Conservation (phyloP, 1,140 invertebrate species). For the Pantala flavescens region DNA sequence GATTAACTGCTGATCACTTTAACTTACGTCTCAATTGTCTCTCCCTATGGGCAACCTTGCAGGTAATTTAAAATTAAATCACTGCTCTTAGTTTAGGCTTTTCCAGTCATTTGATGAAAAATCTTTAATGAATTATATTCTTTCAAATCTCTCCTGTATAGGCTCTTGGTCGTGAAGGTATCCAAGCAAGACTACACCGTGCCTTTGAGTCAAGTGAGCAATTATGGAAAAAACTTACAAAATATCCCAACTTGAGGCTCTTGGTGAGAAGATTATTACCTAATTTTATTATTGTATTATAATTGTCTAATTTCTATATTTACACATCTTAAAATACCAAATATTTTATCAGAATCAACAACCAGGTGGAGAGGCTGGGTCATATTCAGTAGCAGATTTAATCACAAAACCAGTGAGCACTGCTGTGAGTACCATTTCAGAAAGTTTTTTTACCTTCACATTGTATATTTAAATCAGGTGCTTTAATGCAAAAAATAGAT, state of each 20-base stretch:
- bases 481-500: too few relatives aligned
- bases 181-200: slow-evolving; percentile 57
- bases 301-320: too few relatives aligned
- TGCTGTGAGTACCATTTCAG: slow-evolving; percentile 37
- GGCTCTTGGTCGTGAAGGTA: slow-evolving; percentile 58
- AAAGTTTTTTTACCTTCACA: slow-evolving; percentile 12
- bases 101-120: too few relatives aligned
- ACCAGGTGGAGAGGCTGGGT: slow-evolving; percentile 56
- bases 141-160: slow-evolving; percentile 18
- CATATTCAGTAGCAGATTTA: slow-evolving; percentile 49
- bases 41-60: slow-evolving; percentile 72
- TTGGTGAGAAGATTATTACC: slow-evolving; percentile 46
- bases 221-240: slow-evolving; percentile 58
- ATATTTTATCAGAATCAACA: slow-evolving; percentile 49
- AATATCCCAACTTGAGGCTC: slow-evolving; percentile 57
- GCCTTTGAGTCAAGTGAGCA: slow-evolving; percentile 66
- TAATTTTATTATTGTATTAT: not conserved
- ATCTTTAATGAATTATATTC: slow-evolving; percentile 18
- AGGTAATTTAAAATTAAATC: slow-evolving; percentile 28
- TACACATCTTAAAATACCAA: too few relatives aligned
- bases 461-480: slow-evolving; percentile 6
- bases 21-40: slow-evolving; percentile 57
- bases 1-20: slow-evolving; percentile 42
- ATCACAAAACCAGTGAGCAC: slow-evolving; percentile 52
- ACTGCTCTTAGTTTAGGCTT: too few relatives aligned